Evolutionary conservation across 2,888 invertebrate genomes (phyloP), one percentile per base, ranked within the genome.

Genomic region (Dendrolimus houi): DNA sequence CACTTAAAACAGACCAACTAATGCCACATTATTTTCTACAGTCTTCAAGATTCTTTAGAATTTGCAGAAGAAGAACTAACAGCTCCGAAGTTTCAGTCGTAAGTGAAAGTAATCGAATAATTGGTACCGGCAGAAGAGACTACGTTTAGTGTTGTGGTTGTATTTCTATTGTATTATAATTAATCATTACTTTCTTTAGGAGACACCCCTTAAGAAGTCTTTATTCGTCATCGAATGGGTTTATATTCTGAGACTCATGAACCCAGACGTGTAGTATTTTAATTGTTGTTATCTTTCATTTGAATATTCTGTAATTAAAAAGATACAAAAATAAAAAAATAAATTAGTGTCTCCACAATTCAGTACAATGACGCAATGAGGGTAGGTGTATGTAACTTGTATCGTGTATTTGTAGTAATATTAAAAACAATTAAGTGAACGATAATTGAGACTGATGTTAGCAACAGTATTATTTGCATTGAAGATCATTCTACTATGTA

Each of bases 81-180:
- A 85, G 83, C 41, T 88, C 88, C 1, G 89, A 88, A 74, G 78
- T 84, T 52, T 85, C 82, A 3, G 89, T 88, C 40, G 87, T 87
- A 63, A 90, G 88, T 83, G 87, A 87, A 73, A 77, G 86, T 61
- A 87, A 87, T 65, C 85, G 83, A 71, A 81, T 87, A 59, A 85
- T 84, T 57, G 79, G 86, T 9, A 64, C 75, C 9, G 86, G 88
- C 6, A 73, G 86, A 61, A 80, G 87, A 64, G 89, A 87, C 74
- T 87, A 81, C 64, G 89, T 89, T 68, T 88, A 86, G 75, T 79
- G 74, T 61, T 47, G 47, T 47, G 47, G 47, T 47, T 10, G 9
- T 47, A 29, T 29, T 29, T 3, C 29, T 29, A 6, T 29, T 6
- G 29, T 29, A 29, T 29, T 29, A 6, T 29, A 29, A 29, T 29